Conservation (phyloP, 2,888 invertebrate species). For the Drosophila sordidapex region DNA sequence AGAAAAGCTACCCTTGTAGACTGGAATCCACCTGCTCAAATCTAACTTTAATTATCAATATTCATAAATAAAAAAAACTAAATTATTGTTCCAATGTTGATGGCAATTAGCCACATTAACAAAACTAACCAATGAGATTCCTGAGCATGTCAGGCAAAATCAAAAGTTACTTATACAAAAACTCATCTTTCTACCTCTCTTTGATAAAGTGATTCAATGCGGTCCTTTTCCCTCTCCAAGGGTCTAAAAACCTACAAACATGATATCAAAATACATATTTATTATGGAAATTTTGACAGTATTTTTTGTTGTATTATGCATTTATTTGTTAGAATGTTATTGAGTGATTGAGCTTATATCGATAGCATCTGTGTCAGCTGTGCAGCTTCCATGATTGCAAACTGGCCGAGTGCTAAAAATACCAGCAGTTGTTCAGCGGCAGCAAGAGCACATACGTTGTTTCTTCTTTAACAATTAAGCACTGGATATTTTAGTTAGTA, state of each 20-base stretch:
- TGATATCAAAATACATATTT: background rate
- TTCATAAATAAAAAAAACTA: background rate
- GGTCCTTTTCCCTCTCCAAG: background rate
- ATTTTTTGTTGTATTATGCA: background rate
- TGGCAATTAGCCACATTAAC: background rate
- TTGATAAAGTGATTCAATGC: background rate
- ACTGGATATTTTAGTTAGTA: background rate
- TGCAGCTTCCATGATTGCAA: background rate
- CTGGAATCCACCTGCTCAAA: background rate
- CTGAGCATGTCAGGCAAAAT: background rate
- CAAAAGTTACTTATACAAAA: background rate
- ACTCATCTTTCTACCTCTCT: background rate
- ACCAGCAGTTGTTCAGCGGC: background rate
- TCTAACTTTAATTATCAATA: background rate
- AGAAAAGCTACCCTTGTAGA: background rate
- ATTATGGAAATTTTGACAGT: background rate
- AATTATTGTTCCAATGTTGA: background rate
- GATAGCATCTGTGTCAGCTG: background rate
- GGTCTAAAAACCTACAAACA: background rate
- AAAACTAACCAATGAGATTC: background rate
- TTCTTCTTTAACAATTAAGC: background rate
- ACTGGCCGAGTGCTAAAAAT: background rate
- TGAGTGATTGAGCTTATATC: background rate
- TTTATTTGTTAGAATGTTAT: background rate
- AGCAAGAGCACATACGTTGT: background rate